Evolutionary conservation across 2,113 vertebrate species (phyloP).

Genomic region (Cranoglanis bouderius): DNA sequence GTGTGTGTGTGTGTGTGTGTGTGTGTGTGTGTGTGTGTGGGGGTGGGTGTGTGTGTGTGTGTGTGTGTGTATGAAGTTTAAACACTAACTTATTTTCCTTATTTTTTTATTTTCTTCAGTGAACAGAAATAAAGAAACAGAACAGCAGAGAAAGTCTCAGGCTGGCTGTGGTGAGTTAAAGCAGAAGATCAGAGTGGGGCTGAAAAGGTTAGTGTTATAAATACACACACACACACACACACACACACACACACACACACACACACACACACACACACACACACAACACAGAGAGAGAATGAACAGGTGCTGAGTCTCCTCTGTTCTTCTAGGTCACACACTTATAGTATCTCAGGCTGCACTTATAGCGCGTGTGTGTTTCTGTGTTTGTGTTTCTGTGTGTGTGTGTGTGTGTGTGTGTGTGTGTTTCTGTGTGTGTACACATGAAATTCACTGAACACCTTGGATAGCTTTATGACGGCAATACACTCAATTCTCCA

Average conservation of each 20-base stretch:
- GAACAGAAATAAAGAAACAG: neutral
- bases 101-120: neutral
- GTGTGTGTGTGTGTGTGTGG: neutral
- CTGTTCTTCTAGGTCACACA: conserved; percentile 53
- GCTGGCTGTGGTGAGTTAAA: neutral
- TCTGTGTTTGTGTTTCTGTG: neutral
- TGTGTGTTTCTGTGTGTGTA: neutral
- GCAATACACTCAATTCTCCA: neutral
- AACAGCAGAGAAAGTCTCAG: neutral
- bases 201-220: conserved; percentile 40
- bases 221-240: conserved; percentile 55
- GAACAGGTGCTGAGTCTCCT: conserved; percentile 66
- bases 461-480: neutral
- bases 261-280: conserved; percentile 58
- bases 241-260: conserved; percentile 40
- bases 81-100: neutral
- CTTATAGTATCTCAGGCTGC: neutral
- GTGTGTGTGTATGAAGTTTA: neutral
- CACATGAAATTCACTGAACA: neutral
- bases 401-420: neutral
- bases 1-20: too few relatives aligned
- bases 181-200: neutral
- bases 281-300: conserved; percentile 57
- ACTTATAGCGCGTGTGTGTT: neutral
- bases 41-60: neutral